These are phyloP conservation scores for Baryphthengus martii DNA, from an alignment of 2,113 vertebrate genomes.

Conservation along the genomic window DNA sequence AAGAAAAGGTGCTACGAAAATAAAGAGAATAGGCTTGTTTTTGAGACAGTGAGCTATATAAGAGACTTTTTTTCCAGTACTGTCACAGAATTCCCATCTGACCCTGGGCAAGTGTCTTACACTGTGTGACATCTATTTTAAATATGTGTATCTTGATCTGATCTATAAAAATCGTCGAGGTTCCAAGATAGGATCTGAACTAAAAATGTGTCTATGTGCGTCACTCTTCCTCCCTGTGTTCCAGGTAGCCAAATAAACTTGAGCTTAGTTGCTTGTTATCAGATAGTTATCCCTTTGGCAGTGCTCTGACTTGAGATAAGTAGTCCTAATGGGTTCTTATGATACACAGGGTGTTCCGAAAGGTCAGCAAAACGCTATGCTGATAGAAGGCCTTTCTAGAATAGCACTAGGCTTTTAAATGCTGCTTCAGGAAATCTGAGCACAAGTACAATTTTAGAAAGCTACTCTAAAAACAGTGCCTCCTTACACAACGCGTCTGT, in stretches of 20 bases:
- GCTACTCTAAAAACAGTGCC: not conserved
- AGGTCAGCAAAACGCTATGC: slow-evolving; percentile 1
- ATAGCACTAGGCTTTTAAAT: not conserved
- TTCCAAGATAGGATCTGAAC: not conserved
- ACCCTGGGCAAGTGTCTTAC: not conserved
- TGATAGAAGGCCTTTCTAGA: not conserved
- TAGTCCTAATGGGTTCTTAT: not conserved
- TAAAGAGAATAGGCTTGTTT: not conserved
- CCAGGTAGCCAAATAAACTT: not conserved
- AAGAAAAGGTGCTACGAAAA: not conserved
- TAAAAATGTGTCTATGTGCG: not conserved
- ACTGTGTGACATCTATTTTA: not conserved
- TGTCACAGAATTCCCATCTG: not conserved
- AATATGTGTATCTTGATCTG: not conserved
- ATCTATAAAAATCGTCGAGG: not conserved
- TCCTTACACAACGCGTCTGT: not conserved
- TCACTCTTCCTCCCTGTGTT: not conserved
- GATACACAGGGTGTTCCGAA: not conserved
- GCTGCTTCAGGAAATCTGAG: slow-evolving; percentile 32
- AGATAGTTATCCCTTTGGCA: not conserved
- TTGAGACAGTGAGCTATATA: accelerated
- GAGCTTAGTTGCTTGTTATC: not conserved
- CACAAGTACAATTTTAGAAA: not conserved
- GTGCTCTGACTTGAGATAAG: not conserved
- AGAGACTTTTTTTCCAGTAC: not conserved